A percentile compares a stretch with the other conserved stretches of the same genome.
Conservation (phyloP, 2,797 vertebrate species). For the Hypotaenidia philippensis region DNA sequence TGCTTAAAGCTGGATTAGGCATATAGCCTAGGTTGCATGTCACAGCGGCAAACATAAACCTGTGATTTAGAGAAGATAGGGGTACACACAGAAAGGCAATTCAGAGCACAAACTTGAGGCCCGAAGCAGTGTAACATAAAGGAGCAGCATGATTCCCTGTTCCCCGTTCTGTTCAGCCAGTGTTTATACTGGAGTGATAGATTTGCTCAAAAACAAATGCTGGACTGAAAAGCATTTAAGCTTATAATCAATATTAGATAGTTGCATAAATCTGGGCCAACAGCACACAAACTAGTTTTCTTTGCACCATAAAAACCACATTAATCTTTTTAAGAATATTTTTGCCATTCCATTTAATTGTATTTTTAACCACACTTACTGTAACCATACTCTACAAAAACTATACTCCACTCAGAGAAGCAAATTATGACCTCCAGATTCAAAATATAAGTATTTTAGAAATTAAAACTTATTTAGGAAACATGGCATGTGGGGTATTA, state of each 20-base stretch:
- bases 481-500: background rate
- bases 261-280: background rate
- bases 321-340: background rate
- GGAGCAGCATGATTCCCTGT: background rate
- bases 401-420: background rate
- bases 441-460: conserved; percentile 21
- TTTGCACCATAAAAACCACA: background rate
- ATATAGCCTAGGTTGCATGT: background rate
- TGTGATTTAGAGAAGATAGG: background rate
- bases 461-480: conserved; percentile 57
- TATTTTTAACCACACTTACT: background rate
- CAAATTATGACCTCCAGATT: background rate
- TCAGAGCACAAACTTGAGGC: background rate
- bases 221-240: background rate
- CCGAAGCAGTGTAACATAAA: background rate
- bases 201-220: background rate
- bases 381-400: background rate
- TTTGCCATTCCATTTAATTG: conserved; percentile 5
- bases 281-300: background rate
- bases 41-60: background rate
- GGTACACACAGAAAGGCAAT: background rate
- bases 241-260: background rate
- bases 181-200: background rate
- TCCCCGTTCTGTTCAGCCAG: accelerated
- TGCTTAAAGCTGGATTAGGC: background rate